Conservation (phyloP, 23 tunicate genomes). For the Ciona savignyi region DNA sequence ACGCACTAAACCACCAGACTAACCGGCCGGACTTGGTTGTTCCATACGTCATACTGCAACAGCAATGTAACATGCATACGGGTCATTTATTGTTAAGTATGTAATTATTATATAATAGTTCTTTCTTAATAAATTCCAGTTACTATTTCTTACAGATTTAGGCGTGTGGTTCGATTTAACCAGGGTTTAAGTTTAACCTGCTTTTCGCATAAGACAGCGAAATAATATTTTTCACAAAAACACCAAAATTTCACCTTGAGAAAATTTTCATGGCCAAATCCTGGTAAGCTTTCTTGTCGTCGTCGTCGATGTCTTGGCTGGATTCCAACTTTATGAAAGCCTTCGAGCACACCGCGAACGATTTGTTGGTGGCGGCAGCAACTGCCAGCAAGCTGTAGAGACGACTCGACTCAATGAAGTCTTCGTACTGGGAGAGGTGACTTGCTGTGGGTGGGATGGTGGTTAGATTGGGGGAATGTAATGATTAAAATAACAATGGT, state of each 20-base stretch:
- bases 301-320: slow-evolving; percentile 30
- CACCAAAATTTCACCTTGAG: slow-evolving; percentile 21
- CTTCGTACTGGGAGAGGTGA: slow-evolving; percentile 61
- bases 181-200: slow-evolving; percentile 19
- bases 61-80: neutral
- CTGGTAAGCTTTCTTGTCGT: slow-evolving; percentile 57
- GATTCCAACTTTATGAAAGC: slow-evolving; percentile 81
- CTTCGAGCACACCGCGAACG: slow-evolving; percentile 79
- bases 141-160: too few species aligned
- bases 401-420: slow-evolving; percentile 52
- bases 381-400: slow-evolving; percentile 69
- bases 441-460: slow-evolving; percentile 29
- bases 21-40: too few species aligned
- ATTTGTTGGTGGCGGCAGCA: slow-evolving; percentile 72
- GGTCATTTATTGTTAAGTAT: too few species aligned
- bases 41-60: neutral
- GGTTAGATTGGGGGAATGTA: too few species aligned
- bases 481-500: too few species aligned
- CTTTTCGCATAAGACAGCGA: neutral
- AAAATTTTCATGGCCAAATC: slow-evolving; percentile 81
- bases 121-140: too few species aligned
- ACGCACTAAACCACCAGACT: too few species aligned
- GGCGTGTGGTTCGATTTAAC: too few species aligned
- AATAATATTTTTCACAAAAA: neutral
- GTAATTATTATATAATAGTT: too few species aligned